A percentile compares a stretch with the other conserved stretches of the same genome.
These are phyloP conservation scores for Chelidonichthys spinosus DNA, from an alignment of 2,797 vertebrate species.

Conservation along the genomic window DNA sequence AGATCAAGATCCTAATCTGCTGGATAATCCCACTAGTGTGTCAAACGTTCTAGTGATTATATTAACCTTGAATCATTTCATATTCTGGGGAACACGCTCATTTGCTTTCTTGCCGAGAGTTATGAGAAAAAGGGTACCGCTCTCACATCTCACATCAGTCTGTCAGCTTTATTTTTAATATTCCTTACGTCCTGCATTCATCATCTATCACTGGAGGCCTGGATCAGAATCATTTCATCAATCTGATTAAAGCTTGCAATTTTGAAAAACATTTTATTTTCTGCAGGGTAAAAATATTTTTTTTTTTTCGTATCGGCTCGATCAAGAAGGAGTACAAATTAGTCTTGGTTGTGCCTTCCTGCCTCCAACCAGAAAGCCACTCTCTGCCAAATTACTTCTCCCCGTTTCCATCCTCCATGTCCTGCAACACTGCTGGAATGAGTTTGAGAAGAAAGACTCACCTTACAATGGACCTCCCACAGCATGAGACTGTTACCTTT, in stretches of 20 bases:
- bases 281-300: not conserved
- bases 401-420: not conserved
- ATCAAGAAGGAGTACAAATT: slow-evolving; percentile 5
- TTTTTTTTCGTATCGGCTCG: slow-evolving; percentile 12
- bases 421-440: not conserved
- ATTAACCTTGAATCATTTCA: too few relatives aligned
- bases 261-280: slow-evolving; percentile 1
- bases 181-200: not conserved
- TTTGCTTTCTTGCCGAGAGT: too few relatives aligned
- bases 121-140: too few relatives aligned
- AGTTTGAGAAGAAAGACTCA: not conserved
- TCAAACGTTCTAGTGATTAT: too few relatives aligned
- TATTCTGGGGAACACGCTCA: too few relatives aligned
- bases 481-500: too few relatives aligned
- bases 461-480: not conserved
- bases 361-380: slow-evolving; percentile 1
- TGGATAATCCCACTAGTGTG: too few relatives aligned
- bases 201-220: not conserved
- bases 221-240: not conserved
- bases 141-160: too few relatives aligned
- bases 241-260: not conserved
- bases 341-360: not conserved
- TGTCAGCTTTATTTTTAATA: too few relatives aligned
- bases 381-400: not conserved
- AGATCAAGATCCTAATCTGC: too few relatives aligned